Evolutionary conservation across 2,113 vertebrate genomes (phyloP), one percentile per base, ranked within the genome.

Genomic region (Saccopteryx bilineata): DNA sequence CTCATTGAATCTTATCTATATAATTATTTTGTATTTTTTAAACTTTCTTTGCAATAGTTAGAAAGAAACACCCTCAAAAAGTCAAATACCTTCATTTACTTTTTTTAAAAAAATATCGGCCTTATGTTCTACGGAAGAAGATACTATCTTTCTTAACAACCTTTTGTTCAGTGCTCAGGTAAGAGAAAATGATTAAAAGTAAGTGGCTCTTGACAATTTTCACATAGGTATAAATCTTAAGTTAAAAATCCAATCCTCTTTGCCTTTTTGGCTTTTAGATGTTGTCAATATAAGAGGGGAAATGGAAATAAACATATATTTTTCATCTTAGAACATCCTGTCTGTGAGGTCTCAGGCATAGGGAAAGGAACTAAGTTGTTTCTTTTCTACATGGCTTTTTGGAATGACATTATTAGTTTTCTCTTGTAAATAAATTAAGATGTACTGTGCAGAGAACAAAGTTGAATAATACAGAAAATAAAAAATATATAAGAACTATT

Each of bases 1-100:
- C 76, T 93, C 88, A 92, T 14, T 2, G 15, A 97, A 84, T 96
- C 88, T 94, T 97, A 91, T 60, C 89, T 93, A 72, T 95, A 81
- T 95, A 98, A 98, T 97, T 98, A 98, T 95, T 96, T 96, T 97
- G 71, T 92, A 94, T 91, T 97, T 98, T 97, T 96, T 95, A 93
- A 89, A 52, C 12, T 78, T 79, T 39, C 31, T 83, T 94, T 96
- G 31, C n/a, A 76, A 46, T 95, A 23, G 50, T 96, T 96, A 83
- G 87, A n/a, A 94, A 82, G 93, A 91, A 66, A 68, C 1, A 33
- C 81, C 74, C 18, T 90, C n/a, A 85, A 79, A n/a, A 81, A 87
- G 89, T 89, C 93, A 50, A 72, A 3, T 52, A 19, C 23, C 28
- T 93, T 60, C 58, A 92, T 97, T 91, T 71, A 82, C 75, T 79